phyloP scores from a whole-genome alignment of 2,113 vertebrate species.

The Balaeniceps rex region DNA sequence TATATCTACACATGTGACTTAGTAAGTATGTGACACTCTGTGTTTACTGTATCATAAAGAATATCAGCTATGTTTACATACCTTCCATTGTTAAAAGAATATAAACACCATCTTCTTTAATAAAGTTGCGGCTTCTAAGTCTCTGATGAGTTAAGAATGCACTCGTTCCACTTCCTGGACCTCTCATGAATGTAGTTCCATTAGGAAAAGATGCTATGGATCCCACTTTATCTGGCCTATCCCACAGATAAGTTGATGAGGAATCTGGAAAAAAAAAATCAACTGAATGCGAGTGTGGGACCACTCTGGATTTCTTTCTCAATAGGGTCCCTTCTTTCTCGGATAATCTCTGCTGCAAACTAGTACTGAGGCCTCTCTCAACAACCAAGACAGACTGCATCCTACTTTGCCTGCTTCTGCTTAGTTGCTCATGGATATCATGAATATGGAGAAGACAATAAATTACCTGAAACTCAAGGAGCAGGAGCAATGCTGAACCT shows the following conservation, averaged over 20 bases:
- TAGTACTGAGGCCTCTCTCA: not conserved
- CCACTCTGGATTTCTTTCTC: not conserved
- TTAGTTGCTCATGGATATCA: not conserved
- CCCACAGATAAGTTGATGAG: constrained; percentile 72
- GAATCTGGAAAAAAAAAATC: not conserved
- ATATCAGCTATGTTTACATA: constrained; percentile 33
- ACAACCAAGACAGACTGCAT: not conserved
- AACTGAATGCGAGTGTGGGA: not conserved
- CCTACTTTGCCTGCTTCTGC: not conserved
- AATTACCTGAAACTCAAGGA: not conserved
- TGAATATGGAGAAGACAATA: not conserved
- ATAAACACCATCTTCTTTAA: constrained; percentile 81
- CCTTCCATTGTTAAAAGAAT: constrained; percentile 85
- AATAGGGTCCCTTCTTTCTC: not conserved
- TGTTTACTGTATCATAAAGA: not conserved
- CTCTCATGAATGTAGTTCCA: constrained; percentile 76
- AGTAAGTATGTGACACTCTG: not conserved
- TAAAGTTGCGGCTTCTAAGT: constrained; percentile 80
- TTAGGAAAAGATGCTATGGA: constrained; percentile 61
- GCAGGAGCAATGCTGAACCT: not conserved
- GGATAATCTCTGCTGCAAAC: not conserved
- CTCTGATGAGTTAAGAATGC: constrained; percentile 78
- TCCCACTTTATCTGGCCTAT: constrained; percentile 82
- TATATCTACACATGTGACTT: not conserved
- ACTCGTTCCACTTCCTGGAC: constrained; percentile 69